Conservation (phyloP, 92 coral and sea anemone species). For the Actinostola sp. region DNA sequence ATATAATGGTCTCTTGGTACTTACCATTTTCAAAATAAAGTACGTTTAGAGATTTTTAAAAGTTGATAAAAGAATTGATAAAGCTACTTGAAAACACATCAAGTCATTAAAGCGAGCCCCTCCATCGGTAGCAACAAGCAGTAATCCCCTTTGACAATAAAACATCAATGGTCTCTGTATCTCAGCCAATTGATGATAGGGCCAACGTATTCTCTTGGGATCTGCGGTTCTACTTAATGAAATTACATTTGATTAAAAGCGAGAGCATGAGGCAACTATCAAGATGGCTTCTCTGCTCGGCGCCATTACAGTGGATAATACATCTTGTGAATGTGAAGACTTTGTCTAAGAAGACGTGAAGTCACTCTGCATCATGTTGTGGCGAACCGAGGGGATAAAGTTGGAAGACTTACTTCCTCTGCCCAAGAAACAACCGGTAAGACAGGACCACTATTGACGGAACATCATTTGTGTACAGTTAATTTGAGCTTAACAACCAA, state of each 20-base stretch:
- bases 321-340: neutral
- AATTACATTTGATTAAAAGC: constrained; percentile 1
- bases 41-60: too few relatives aligned
- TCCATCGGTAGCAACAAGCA: neutral
- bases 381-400: constrained; percentile 46
- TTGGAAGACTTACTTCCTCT: constrained; percentile 57
- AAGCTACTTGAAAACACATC: constrained; percentile 1
- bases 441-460: constrained; percentile 8
- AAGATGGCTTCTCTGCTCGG: constrained; percentile 5
- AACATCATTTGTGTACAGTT: constrained; percentile 59
- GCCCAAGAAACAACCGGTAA: constrained; percentile 64
- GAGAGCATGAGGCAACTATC: neutral
- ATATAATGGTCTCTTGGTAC: too few relatives aligned
- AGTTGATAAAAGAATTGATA: too few relatives aligned
- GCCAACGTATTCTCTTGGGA: constrained; percentile 6
- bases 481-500: constrained; percentile 46
- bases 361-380: constrained; percentile 12
- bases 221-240: neutral
- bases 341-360: neutral
- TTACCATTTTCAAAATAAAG: too few relatives aligned
- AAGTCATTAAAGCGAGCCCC: too few relatives aligned
- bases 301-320: neutral
- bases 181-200: neutral
- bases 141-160: constrained; percentile 15
- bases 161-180: too few relatives aligned